Evolutionary conservation across 2,797 vertebrate genomes (phyloP), one percentile per base, ranked within the genome.

Genomic region (Dromococcyx pavoninus): DNA sequence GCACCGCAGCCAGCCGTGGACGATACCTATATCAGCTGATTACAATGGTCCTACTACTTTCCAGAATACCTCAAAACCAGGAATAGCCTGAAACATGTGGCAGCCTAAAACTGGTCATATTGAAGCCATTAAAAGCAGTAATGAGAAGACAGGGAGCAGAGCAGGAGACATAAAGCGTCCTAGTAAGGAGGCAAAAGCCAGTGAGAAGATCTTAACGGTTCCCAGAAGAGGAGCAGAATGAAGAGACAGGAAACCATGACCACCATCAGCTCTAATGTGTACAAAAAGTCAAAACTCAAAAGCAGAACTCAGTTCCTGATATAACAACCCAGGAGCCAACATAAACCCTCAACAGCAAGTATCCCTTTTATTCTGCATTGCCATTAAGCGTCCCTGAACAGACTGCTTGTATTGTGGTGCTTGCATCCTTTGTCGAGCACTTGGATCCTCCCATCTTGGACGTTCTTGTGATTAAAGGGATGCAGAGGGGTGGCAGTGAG

Each of bases 1-100:
- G 0, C 35, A 33, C 53, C 21, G 13, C 0, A 0, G 5, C 51
- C 54, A 89, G 65, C 33, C 8, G 1, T 30, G 48, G 48, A 43
- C 5, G 19, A 27, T 14, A 4, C 41, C 17, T 73, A 21, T 25
- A 9, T 46, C 62, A 46, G 23, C 16, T 58, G 17, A 66, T 62
- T 56, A 14, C 0, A 32, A 1, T 6, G 8, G 12, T 86, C 28
- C 61, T 56, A 0, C 28, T 60, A 28, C 35, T 87, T 82, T 86
- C n/a, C 48, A 58, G 54, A 70, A 15, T 10, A 35, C 10, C 27
- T 9, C 51, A 66, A 76, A 44, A 37, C 4, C 32, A 5, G 4
- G 30, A 14, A 22, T 35, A 19, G 25, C 60, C 44, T 92, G 41
- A 71, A 64, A 77, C 62, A 35, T 1, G 2, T 3, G 1, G 19